Conservation (phyloP, 2,888 invertebrate species). For the Cataglyphis rosenhaueri region DNA sequence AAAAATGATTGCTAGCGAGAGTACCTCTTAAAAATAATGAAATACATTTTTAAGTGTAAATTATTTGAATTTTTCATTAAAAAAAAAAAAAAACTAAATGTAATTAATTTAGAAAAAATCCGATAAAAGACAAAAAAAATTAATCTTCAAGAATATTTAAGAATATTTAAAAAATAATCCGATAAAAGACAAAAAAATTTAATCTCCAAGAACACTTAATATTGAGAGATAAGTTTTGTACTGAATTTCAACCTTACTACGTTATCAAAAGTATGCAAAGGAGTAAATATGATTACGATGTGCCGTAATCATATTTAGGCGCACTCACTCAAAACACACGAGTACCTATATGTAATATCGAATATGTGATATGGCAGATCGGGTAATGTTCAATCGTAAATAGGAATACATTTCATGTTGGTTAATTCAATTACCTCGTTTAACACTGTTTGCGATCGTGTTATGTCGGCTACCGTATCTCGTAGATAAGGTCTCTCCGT, state of each 20-base stretch:
- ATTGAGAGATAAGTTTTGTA: not conserved
- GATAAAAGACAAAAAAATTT: too few species aligned
- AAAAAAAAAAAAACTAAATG: not conserved
- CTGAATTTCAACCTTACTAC: not conserved
- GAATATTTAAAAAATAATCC: too few species aligned
- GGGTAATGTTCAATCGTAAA: slow-evolving; percentile 34
- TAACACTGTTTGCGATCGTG: slow-evolving; percentile 23
- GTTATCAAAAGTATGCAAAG: not conserved
- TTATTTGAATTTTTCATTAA: not conserved
- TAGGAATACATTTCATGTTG: slow-evolving; percentile 31
- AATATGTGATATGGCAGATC: slow-evolving; percentile 14
- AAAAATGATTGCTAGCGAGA: not conserved
- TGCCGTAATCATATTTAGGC: not conserved
- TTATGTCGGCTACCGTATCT: not conserved
- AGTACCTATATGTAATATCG: not conserved
- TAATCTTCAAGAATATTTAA: not conserved
- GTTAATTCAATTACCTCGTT: slow-evolving; percentile 45
- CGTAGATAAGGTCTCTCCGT: slow-evolving; percentile 18
- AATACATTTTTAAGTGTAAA: not conserved
- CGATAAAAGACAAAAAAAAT: not conserved
- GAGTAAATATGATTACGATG: not conserved
- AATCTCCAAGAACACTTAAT: not conserved
- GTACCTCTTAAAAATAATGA: not conserved
- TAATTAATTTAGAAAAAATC: not conserved
- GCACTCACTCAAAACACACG: not conserved